phyloP scores from a whole-genome alignment of 2,888 invertebrate genomes.

The Caenorhabditis auriculariae region DNA sequence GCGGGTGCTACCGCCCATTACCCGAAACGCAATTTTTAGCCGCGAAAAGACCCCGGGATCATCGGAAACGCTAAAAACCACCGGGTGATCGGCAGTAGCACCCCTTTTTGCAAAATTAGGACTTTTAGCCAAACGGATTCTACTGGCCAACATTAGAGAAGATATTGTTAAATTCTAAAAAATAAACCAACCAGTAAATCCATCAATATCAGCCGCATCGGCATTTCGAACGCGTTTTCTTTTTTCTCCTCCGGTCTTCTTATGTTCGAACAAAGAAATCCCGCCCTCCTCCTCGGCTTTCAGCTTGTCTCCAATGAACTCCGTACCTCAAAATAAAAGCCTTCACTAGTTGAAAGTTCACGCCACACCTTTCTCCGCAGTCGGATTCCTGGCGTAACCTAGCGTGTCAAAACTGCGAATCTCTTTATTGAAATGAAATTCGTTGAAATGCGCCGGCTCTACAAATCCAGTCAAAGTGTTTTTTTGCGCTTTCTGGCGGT shows the following conservation, averaged over 20 bases:
- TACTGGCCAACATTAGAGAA: not conserved
- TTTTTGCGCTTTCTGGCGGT: conserved; percentile 81
- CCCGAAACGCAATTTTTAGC: too few relatives aligned
- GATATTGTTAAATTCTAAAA: not conserved
- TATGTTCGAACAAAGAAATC: conserved; percentile 80
- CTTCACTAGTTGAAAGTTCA: conserved; percentile 1
- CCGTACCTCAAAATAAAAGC: conserved; percentile 10
- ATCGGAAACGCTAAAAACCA: too few relatives aligned
- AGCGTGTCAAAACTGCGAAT: conserved; percentile 60
- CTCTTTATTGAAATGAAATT: conserved; percentile 71
- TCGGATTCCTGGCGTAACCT: conserved; percentile 89
- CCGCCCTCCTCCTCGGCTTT: conserved; percentile 52
- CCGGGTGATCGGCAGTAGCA: too few relatives aligned
- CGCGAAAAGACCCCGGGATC: too few relatives aligned
- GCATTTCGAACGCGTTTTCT: conserved; percentile 82
- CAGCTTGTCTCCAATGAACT: conserved; percentile 54
- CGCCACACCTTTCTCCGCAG: conserved; percentile 70
- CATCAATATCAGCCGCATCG: conserved; percentile 86
- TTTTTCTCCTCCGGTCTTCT: conserved; percentile 64
- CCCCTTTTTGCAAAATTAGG: too few relatives aligned
- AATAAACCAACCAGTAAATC: conserved; percentile 76
- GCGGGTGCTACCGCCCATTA: too few relatives aligned
- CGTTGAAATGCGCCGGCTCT: conserved; percentile 90
- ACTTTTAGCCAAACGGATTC: not conserved
- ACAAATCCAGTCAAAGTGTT: conserved; percentile 92